Base-by-base conservation (phyloP, 1,140 invertebrate genomes). In the Bombus polaris region DNA sequence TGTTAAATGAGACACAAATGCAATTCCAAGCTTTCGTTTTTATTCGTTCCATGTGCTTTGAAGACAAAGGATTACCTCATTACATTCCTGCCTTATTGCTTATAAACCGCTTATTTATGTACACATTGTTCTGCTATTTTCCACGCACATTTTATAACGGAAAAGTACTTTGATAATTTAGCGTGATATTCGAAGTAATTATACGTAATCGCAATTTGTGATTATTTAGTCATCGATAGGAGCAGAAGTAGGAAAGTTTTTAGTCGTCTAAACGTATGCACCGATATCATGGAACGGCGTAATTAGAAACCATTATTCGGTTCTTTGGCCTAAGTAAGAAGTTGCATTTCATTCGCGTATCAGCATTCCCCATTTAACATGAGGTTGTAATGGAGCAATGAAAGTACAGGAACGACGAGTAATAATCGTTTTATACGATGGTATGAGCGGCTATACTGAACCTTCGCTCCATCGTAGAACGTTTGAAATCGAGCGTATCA, bases 401-500 rank as follows among this genome's bases (percentile, higher is more conserved):
- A 83, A 83, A 77, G 81, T 77, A 32, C 35, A 37, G 28, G 44
- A 77, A 65, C 73, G 81, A 32, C 66, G 28, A 28, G 59, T 62
- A 83, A 83, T 83, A 83, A 83, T 77, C 81, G 81, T 83, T 83
- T 62, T 32, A 57, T 57, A 83, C n/a, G 65, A 70, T 57, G 62
- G 74, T n/a, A 77, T 9, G 72, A 62, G 42, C 42, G 59, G 13
- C 28, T 53, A 77, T 39, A 44, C 28, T 10, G 44, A 53, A n/a
- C 59, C 35, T 39, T n/a, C 70, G 80, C 62, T 74, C 70, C 79
- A 73, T 65, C 42, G 39, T 53, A n/a, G 62, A 83, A 77, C 71
- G 73, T 77, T 85, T 81, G 68, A 89, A 89, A 73, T 89, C 87
- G 78, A 89, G 87, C 88, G 88, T 89, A 76, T 88, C 87, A 87